Conservation (phyloP, 2,888 invertebrate species). For the Ormyrus labotus region DNA sequence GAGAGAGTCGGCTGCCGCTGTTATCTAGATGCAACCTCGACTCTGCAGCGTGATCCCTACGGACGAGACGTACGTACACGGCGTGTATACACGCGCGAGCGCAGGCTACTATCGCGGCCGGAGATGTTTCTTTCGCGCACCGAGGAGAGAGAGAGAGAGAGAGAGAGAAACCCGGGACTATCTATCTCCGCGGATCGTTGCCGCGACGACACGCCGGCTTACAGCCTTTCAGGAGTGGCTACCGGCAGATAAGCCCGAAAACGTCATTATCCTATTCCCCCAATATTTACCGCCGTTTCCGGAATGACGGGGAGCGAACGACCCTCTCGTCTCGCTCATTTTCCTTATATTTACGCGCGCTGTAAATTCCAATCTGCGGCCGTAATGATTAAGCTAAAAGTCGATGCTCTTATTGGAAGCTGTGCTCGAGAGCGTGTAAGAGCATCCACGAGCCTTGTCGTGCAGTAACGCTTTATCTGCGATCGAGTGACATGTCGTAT, state of each 20-base stretch:
- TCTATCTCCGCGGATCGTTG: background rate
- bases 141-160: background rate
- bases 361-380: background rate
- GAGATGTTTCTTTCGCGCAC: background rate
- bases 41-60: background rate
- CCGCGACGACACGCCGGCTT: conserved; percentile 2
- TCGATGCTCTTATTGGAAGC: background rate
- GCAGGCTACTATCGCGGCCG: background rate
- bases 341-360: background rate
- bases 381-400: background rate
- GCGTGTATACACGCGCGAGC: background rate
- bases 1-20: background rate
- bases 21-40: conserved; percentile 3
- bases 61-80: background rate
- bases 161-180: background rate
- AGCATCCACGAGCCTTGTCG: too few species aligned
- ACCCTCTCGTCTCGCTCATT: background rate
- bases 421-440: background rate
- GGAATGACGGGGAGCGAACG: too few species aligned
- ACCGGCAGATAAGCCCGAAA: background rate
- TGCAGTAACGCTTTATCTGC: background rate
- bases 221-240: background rate
- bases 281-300: too few species aligned
- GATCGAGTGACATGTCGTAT: conserved; percentile 7
- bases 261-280: too few species aligned